Conservation (phyloP, 1,140 invertebrate species). For the Cydia pomonella region DNA sequence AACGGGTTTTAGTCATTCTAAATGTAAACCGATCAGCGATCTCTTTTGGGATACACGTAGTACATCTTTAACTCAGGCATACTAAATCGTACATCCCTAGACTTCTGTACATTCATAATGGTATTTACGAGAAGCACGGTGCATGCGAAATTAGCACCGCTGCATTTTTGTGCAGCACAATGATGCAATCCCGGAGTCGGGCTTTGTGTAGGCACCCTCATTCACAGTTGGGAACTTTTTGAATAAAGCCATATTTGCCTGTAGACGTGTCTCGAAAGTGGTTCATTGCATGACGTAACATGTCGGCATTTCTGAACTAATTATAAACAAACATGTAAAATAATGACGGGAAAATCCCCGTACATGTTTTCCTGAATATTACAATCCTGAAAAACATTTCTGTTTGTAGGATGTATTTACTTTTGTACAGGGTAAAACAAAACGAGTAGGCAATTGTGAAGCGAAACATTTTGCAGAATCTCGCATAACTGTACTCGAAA, state of each 20-base stretch:
- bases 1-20: no score
- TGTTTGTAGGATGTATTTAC: neutral
- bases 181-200: constrained; percentile 63
- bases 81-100: constrained; percentile 41
- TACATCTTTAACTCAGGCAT: constrained; percentile 46
- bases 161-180: constrained; percentile 67
- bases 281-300: constrained; percentile 58
- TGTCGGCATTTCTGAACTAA: constrained; percentile 24
- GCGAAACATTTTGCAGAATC: neutral
- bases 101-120: constrained; percentile 56
- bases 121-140: constrained; percentile 54
- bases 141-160: constrained; percentile 65
- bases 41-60: neutral
- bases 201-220: constrained; percentile 62
- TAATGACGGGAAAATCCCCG: constrained; percentile 4
- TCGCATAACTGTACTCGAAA: neutral
- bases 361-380: neutral
- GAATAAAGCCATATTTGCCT: constrained; percentile 61
- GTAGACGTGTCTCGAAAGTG: constrained; percentile 49
- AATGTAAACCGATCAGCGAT: no score
- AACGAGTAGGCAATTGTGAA: neutral
- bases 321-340: constrained; percentile 12
- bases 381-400: neutral
- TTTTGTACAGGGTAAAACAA: neutral
- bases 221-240: constrained; percentile 69